phyloP scores from a whole-genome alignment of 2,113 vertebrate species.

The Hippolais icterina region DNA sequence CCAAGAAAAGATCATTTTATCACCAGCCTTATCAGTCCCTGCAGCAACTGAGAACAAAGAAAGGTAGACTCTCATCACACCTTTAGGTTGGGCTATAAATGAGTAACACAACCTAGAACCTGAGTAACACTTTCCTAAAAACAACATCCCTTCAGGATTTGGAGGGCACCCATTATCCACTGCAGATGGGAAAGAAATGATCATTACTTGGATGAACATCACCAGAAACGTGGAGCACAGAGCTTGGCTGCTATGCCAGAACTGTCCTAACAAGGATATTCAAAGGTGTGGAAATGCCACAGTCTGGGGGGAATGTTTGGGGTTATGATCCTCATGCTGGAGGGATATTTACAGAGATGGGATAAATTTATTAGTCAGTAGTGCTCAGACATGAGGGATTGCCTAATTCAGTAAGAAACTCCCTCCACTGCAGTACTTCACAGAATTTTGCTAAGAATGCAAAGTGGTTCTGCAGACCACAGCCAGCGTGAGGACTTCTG shows the following conservation, averaged over 20 bases:
- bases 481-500: not conserved
- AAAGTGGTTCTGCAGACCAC: not conserved
- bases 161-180: not conserved
- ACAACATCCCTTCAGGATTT: not conserved
- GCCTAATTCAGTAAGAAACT: not conserved
- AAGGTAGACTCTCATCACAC: not conserved
- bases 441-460: not conserved
- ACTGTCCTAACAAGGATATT: fast-evolving
- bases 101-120: not conserved
- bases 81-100: not conserved
- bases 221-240: not conserved
- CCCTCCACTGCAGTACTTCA: not conserved
- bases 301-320: not conserved
- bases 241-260: not conserved
- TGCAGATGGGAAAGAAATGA: not conserved
- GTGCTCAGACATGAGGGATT: not conserved
- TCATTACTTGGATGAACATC: not conserved
- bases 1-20: not conserved
- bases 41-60: not conserved
- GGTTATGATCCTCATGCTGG: not conserved
- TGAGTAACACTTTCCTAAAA: not conserved
- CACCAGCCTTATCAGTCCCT: not conserved
- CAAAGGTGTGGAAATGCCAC: not conserved
- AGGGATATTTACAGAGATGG: not conserved
- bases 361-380: not conserved